phyloP scores from a whole-genome alignment of 1,140 invertebrate genomes.

The Geopemphigus sp. region DNA sequence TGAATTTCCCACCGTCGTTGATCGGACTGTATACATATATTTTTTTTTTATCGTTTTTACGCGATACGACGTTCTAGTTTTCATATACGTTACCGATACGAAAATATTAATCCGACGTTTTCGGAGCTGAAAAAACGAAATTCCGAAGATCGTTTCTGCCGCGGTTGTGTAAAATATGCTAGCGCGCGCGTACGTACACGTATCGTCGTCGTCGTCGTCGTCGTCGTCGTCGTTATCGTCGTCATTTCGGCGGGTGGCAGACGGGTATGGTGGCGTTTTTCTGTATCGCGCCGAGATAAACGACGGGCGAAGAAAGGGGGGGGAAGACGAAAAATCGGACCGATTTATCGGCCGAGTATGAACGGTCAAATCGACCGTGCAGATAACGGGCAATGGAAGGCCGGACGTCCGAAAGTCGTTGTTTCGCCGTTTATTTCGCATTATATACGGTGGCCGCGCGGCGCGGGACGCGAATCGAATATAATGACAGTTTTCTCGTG shows the following conservation, averaged over 20 bases:
- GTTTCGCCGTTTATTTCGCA: constrained; percentile 45
- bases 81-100: no score
- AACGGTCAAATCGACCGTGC: constrained; percentile 47
- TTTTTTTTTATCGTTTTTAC: no score
- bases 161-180: no score
- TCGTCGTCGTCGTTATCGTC: not conserved
- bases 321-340: constrained; percentile 18
- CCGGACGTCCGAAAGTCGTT: constrained; percentile 48
- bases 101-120: no score
- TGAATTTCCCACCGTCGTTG: no score
- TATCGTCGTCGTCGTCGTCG: not conserved
- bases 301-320: not conserved
- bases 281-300: not conserved
- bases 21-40: no score
- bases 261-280: not conserved
- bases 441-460: not conserved
- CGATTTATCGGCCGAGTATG: constrained; percentile 37
- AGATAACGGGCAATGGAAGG: constrained; percentile 29
- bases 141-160: no score
- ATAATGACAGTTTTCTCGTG: constrained; percentile 30
- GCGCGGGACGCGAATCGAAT: constrained; percentile 8
- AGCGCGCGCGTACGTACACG: not conserved
- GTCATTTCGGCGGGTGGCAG: not conserved
- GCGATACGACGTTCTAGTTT: no score
- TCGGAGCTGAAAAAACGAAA: no score